A percentile compares a stretch with the other conserved stretches of the same genome.
Conservation (phyloP, 2,888 invertebrate species). For the Pseudolycoriella hygida region DNA sequence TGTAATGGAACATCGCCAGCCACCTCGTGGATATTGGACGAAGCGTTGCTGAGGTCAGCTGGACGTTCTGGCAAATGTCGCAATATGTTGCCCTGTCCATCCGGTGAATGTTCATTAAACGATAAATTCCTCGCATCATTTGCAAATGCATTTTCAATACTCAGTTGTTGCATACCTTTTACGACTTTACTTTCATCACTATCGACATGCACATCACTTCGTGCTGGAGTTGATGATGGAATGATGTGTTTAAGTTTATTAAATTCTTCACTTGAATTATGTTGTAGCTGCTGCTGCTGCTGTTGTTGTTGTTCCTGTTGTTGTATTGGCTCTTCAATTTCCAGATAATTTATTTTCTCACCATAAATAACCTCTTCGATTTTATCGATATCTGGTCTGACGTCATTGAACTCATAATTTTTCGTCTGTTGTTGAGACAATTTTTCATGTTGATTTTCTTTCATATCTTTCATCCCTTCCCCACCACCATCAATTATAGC, state of each 20-base stretch:
- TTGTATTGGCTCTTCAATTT: neutral
- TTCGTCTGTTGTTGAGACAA: neutral
- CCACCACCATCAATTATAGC: neutral
- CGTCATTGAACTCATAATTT: neutral
- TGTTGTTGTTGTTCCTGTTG: neutral
- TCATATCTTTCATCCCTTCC: neutral
- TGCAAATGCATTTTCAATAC: too few relatives aligned
- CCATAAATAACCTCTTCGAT: conserved; percentile 1
- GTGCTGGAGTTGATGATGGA: too few relatives aligned
- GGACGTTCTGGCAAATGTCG: too few relatives aligned
- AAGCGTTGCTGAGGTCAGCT: too few relatives aligned
- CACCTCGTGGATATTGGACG: too few relatives aligned
- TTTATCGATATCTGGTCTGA: neutral
- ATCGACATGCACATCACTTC: too few relatives aligned
- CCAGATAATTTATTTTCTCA: neutral
- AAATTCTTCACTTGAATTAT: neutral
- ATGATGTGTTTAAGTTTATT: neutral
- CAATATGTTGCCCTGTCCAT: too few relatives aligned
- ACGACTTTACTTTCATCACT: too few relatives aligned
- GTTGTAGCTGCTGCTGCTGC: neutral
- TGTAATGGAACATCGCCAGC: too few relatives aligned
- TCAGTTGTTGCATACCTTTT: too few relatives aligned
- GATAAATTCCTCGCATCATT: too few relatives aligned
- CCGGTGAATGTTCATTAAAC: too few relatives aligned
- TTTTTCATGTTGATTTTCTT: neutral